Evolutionary conservation across 2,113 vertebrate species (phyloP).

Genomic region (Isurus oxyrinchus): DNA sequence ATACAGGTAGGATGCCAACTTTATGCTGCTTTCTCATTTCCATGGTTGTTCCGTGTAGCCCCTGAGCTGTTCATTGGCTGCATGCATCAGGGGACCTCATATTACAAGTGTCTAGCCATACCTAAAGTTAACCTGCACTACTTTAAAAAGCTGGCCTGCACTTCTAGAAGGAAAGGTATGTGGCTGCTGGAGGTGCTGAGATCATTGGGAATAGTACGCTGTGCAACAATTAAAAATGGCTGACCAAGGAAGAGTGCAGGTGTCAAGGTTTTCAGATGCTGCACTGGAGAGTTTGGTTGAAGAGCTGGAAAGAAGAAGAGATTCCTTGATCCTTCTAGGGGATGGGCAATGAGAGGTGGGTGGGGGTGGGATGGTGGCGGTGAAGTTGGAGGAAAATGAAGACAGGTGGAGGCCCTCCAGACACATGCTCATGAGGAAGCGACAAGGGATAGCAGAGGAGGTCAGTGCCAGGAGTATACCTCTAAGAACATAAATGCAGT

Average conservation of each 20-base stretch:
- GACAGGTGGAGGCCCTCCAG: not conserved
- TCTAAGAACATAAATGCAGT: too few relatives aligned
- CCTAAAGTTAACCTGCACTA: not conserved
- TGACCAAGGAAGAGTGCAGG: not conserved
- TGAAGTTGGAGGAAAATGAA: not conserved
- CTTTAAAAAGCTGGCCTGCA: not conserved
- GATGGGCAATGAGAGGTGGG: not conserved
- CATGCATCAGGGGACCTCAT: not conserved
- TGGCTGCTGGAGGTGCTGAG: not conserved
- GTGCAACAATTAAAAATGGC: not conserved
- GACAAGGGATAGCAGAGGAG: not conserved
- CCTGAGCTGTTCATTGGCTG: not conserved
- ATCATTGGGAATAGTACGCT: not conserved
- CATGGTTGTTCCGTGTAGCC: not conserved
- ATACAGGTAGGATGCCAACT: not conserved
- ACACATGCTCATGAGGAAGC: not conserved
- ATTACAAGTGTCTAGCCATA: too few relatives aligned
- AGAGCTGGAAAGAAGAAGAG: not conserved
- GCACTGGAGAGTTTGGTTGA: not conserved
- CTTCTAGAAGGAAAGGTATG: not conserved
- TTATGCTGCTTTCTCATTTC: not conserved
- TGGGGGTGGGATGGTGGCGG: not conserved
- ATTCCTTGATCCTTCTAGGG: not conserved
- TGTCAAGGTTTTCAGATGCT: not conserved
- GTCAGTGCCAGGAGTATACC: not conserved